Conservation (phyloP, 2,888 invertebrate genomes). For the Tachina grossa region DNA sequence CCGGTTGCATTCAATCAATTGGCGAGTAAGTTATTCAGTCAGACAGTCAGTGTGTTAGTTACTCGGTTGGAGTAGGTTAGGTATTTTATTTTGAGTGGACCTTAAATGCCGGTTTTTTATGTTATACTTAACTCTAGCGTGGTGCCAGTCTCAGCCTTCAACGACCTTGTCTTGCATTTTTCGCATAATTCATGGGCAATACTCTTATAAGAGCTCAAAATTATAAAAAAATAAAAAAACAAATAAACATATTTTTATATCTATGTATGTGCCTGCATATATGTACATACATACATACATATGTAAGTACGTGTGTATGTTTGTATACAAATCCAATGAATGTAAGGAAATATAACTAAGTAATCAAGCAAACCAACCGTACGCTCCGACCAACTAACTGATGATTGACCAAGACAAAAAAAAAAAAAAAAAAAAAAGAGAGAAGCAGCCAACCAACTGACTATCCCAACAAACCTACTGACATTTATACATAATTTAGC, state of each 20-base stretch:
- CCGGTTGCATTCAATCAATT: conserved; percentile 47
- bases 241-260: conserved; percentile 45
- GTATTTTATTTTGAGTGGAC: conserved; percentile 52
- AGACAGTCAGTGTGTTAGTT: conserved; percentile 2
- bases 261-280: background rate
- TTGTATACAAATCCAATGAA: conserved; percentile 53
- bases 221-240: conserved; percentile 18
- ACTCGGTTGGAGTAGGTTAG: conserved; percentile 52
- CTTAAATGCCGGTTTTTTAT: conserved; percentile 69
- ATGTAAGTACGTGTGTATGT: background rate
- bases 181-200: conserved; percentile 78
- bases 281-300: background rate
- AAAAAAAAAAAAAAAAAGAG: conserved; percentile 7
- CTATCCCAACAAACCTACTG: conserved; percentile 56
- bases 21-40: background rate
- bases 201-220: conserved; percentile 58
- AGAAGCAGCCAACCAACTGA: conserved; percentile 20
- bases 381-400: conserved; percentile 17
- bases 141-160: conserved; percentile 73
- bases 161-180: conserved; percentile 80
- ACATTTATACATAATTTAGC: conserved; percentile 61
- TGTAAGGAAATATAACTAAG: conserved; percentile 43
- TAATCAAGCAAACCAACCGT: conserved; percentile 48
- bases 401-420: conserved; percentile 45
- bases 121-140: conserved; percentile 55